Percentiles rank a stretch among this genome's conserved stretches.
Conservation (phyloP, 2,113 vertebrate species). For the Paratilapia polleni region DNA sequence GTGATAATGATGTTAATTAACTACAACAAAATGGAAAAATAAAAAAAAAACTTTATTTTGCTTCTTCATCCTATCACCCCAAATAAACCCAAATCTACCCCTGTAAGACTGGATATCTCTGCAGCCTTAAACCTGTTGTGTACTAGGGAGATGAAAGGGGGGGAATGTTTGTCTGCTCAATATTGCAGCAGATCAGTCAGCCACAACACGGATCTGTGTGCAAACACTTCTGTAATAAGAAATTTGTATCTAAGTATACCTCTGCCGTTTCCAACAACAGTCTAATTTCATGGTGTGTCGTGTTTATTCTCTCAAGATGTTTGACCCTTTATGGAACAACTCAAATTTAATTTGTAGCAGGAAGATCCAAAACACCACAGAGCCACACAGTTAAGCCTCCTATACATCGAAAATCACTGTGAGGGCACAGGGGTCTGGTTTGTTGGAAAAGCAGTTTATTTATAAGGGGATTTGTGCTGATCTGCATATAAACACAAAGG, state of each 20-base stretch:
- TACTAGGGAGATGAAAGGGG: slow-evolving; percentile 32
- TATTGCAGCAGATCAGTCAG: slow-evolving; percentile 63
- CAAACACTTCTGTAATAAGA: slow-evolving; percentile 73
- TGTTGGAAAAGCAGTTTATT: slow-evolving; percentile 72
- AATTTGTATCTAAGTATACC: slow-evolving; percentile 76
- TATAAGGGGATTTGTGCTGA: slow-evolving; percentile 71
- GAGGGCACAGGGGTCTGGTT: slow-evolving; percentile 60
- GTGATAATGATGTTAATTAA: not conserved
- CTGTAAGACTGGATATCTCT: slow-evolving; percentile 35
- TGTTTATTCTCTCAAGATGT: slow-evolving; percentile 80
- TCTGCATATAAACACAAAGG: slow-evolving; percentile 56
- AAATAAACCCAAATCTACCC: slow-evolving; percentile 16
- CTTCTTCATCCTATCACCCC: not conserved
- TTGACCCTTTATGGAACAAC: slow-evolving; percentile 79
- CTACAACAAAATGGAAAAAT: not conserved
- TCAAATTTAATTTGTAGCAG: slow-evolving; percentile 78
- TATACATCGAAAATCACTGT: slow-evolving; percentile 53
- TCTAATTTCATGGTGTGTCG: slow-evolving; percentile 83
- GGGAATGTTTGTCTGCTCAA: slow-evolving; percentile 51
- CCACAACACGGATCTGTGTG: slow-evolving; percentile 59
- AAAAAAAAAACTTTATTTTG: not conserved
- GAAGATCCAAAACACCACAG: slow-evolving; percentile 66
- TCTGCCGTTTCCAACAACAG: slow-evolving; percentile 67
- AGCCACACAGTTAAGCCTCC: slow-evolving; percentile 62
- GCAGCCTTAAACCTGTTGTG: slow-evolving; percentile 43